Evolutionary conservation across 2,888 invertebrate species (phyloP).

Genomic region (Xylocampa areola): DNA sequence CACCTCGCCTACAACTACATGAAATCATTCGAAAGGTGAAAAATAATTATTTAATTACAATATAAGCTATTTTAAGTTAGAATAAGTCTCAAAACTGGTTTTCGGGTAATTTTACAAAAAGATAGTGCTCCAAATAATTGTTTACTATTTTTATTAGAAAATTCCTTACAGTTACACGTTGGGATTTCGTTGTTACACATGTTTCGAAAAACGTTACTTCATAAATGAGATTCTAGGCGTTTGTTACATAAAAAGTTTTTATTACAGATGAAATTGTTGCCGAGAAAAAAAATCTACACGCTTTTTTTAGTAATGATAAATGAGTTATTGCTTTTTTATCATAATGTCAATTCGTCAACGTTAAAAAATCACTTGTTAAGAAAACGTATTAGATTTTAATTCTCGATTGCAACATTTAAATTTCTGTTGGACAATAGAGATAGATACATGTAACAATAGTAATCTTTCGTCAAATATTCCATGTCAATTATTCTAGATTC

Average conservation of each 20-base stretch:
- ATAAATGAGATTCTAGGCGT: constrained; percentile 56
- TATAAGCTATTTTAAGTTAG: constrained; percentile 42
- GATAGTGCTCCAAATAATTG: constrained; percentile 44
- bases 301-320: not conserved
- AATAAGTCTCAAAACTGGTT: constrained; percentile 45
- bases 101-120: constrained; percentile 29
- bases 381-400: constrained; percentile 8
- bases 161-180: constrained; percentile 58
- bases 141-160: constrained; percentile 42
- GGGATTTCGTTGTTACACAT: constrained; percentile 65
- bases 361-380: not conserved
- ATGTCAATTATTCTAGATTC: constrained; percentile 35
- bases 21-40: constrained; percentile 50
- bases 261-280: constrained; percentile 22
- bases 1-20: constrained; percentile 47
- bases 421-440: constrained; percentile 25
- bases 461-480: constrained; percentile 42
- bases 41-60: constrained; percentile 40
- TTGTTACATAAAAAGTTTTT: constrained; percentile 28
- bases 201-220: constrained; percentile 42
- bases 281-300: constrained; percentile 32
- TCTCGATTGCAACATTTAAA: constrained; percentile 32
- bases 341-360: no score
- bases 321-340: no score
- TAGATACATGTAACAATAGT: constrained; percentile 47